Conservation (phyloP, 2,113 vertebrate species). For the Odontesthes bonariensis region DNA sequence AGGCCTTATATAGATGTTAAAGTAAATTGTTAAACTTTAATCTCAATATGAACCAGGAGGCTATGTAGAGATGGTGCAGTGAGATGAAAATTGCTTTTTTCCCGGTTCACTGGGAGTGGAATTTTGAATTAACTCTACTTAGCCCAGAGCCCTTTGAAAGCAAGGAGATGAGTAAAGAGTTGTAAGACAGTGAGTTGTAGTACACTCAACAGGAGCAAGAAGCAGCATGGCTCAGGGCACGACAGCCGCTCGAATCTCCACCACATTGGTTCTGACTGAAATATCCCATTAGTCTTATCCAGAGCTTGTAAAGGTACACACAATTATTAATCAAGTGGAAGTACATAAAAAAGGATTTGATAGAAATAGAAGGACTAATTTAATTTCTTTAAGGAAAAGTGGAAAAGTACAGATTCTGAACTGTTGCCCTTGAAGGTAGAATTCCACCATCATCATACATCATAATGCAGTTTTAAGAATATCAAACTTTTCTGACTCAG, state of each 20-base stretch:
- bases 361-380: neutral
- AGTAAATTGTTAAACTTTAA: neutral
- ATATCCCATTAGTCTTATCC: neutral
- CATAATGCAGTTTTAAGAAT: no score
- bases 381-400: neutral
- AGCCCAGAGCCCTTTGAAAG: neutral
- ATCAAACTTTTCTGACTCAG: no score
- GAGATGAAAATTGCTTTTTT: neutral
- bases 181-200: neutral
- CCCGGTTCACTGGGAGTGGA: neutral
- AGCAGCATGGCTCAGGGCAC: neutral
- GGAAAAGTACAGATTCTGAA: neutral
- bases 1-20: neutral
- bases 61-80: neutral
- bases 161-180: neutral
- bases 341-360: neutral
- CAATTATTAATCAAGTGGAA: neutral
- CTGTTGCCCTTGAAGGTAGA: neutral
- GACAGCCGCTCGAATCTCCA: neutral
- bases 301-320: neutral
- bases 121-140: neutral
- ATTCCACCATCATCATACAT: no score
- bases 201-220: neutral
- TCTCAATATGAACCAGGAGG: constrained; percentile 2
- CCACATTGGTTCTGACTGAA: neutral